phyloP scores from a whole-genome alignment of 2,888 invertebrate genomes.

The Nomada lathburiana region DNA sequence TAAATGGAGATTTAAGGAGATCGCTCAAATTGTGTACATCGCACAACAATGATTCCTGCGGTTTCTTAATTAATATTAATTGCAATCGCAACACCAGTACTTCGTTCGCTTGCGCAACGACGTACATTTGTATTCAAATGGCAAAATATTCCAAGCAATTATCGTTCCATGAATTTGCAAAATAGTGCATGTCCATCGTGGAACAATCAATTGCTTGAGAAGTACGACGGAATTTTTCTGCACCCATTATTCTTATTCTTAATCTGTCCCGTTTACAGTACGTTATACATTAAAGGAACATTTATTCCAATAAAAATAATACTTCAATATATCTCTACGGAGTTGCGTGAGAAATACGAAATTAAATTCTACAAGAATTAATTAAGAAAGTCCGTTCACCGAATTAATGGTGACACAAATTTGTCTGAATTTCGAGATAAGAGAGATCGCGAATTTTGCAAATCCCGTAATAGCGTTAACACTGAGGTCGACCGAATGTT shows the following conservation, averaged over 20 bases:
- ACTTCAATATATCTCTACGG: too few species aligned
- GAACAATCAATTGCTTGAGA: background rate
- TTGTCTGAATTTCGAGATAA: background rate
- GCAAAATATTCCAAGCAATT: too few species aligned
- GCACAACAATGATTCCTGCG: background rate
- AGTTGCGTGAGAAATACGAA: too few species aligned
- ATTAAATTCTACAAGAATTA: too few species aligned
- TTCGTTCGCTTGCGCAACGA: background rate
- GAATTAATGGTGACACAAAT: background rate
- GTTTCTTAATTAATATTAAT: background rate
- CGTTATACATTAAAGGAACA: too few species aligned
- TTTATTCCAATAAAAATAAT: too few species aligned
- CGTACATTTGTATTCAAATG: background rate
- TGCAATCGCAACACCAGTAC: background rate
- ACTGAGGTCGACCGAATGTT: background rate
- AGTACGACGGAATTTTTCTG: background rate
- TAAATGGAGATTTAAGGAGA: background rate
- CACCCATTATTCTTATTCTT: background rate
- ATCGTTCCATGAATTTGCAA: background rate
- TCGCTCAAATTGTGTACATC: background rate
- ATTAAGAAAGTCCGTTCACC: too few species aligned
- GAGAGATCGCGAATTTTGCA: background rate
- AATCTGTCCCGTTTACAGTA: background rate
- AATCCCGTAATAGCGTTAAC: background rate
- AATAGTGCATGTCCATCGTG: background rate